A percentile compares a stretch with the other conserved stretches of the same genome.
Evolutionary conservation across 2,113 vertebrate species (phyloP).

Genomic region (Nesogale talazaci): DNA sequence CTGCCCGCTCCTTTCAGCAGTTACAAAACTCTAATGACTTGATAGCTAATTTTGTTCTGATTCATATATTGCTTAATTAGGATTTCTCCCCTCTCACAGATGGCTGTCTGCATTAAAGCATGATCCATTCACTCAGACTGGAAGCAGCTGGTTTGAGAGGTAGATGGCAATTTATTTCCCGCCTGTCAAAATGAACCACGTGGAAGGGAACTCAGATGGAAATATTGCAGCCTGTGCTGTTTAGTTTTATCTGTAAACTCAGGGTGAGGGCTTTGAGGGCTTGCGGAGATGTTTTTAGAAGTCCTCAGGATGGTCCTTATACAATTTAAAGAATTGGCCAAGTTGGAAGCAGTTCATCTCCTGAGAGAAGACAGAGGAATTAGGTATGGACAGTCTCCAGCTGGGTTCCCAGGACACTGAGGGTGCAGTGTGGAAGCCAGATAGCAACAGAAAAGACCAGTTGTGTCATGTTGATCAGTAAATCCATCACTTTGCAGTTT

Average conservation of each 20-base stretch:
- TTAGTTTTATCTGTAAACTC: conserved; percentile 69
- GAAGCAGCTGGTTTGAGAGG: conserved; percentile 80
- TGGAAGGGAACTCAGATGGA: conserved; percentile 72
- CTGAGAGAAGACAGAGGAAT: not conserved
- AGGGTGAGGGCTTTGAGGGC: not conserved
- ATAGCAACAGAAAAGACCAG: accelerated
- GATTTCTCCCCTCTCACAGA: conserved; percentile 82
- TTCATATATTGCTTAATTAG: conserved; percentile 85
- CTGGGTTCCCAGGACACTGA: not conserved
- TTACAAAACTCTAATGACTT: conserved; percentile 80
- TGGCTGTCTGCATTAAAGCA: conserved; percentile 84
- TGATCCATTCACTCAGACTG: conserved; percentile 77
- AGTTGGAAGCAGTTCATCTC: not conserved
- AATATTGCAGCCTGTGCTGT: conserved; percentile 64
- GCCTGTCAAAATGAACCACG: conserved; percentile 69
- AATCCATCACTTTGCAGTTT: not conserved
- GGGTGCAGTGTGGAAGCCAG: accelerated
- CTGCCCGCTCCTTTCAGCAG: conserved; percentile 46
- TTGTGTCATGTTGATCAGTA: accelerated
- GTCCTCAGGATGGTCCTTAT: not conserved
- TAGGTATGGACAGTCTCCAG: accelerated
- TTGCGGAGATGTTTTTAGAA: not conserved
- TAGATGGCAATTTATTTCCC: conserved; percentile 79
- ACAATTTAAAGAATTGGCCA: not conserved
- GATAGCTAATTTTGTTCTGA: conserved; percentile 82